A percentile compares a stretch with the other conserved stretches of the same genome.
Conservation (phyloP, 2,113 vertebrate genomes). For the Hemibagrus wyckioides region DNA sequence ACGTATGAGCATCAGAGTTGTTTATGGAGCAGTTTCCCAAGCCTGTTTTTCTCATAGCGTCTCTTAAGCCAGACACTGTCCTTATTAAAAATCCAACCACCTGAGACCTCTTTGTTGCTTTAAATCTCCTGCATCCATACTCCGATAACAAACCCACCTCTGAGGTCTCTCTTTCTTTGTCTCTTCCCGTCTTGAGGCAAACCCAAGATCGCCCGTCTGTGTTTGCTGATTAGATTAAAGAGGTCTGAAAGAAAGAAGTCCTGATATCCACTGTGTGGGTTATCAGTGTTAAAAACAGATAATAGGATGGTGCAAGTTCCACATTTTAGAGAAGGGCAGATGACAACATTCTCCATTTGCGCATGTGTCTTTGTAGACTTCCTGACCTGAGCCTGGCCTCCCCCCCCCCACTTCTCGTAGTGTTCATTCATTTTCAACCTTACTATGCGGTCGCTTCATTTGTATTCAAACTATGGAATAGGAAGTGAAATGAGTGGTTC, state of each 20-base stretch:
- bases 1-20: not conserved
- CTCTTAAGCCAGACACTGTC: not conserved
- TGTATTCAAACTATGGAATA: not conserved
- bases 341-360: not conserved
- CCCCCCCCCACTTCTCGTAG: not conserved
- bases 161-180: not conserved
- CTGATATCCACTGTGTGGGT: not conserved
- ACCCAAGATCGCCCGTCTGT: too few relatives aligned
- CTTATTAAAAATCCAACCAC: not conserved
- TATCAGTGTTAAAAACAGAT: not conserved
- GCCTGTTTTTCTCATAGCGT: not conserved
- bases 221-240: not conserved
- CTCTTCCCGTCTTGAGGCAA: not conserved
- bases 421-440: not conserved
- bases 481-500: slow-evolving; percentile 31
- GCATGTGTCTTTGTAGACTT: not conserved
- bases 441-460: not conserved
- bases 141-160: not conserved
- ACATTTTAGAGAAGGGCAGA: not conserved
- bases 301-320: not conserved
- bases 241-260: not conserved
- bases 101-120: not conserved
- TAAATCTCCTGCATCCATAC: not conserved
- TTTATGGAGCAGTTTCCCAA: not conserved
- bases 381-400: not conserved